Base-by-base conservation (phyloP, 2,888 invertebrate species). In the Odontocolon sp. region DNA sequence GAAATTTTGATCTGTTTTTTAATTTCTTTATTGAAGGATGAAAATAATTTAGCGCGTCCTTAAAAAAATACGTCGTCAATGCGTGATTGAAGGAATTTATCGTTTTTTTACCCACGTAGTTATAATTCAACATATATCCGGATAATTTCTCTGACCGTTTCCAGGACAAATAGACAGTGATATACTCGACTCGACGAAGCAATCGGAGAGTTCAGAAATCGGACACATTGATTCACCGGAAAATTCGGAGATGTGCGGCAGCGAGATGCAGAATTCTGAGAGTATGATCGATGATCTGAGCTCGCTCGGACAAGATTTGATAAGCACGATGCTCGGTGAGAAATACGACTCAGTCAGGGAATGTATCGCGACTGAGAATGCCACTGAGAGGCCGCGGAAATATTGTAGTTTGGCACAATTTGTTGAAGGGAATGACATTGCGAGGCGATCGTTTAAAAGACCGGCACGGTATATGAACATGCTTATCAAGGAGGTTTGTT, bases 141-240 rank as follows among this genome's bases (percentile, higher is more conserved):
- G 84, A 87, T 87, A 82, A 87, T 83, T 83, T 82, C 69, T 81
- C 80, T 80, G 74, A 85, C 85, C 66, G 77, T 77, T 87, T 88
- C 54, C 73, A 90, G 90, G 84, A 26, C 81, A 87, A 74, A 83
- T 85, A 88, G 87, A 88, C 78, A 89, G 88, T 52, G 90, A 89
- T 28, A 88, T 88, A 74, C 79, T 90, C 8, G 89, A 90, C 28
- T 88, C 87, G 2, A 85, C 86, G 2, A 89, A 84, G 38, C 83
- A 75, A 16, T 88, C 88, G 1, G 88, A 89, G 36, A 83, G 80
- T 21, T 86, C 87, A 0, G 90, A 90, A 69, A 95, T 96, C 59
- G 94, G 94, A 8, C 96, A 96, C 85, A 96, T 96, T 64, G 96
- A 96, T 87, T 96, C 96, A 0, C 96, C 96, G 0, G 96, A 96